Conservation (phyloP, 2,797 vertebrate species). For the Onychomys torridus region DNA sequence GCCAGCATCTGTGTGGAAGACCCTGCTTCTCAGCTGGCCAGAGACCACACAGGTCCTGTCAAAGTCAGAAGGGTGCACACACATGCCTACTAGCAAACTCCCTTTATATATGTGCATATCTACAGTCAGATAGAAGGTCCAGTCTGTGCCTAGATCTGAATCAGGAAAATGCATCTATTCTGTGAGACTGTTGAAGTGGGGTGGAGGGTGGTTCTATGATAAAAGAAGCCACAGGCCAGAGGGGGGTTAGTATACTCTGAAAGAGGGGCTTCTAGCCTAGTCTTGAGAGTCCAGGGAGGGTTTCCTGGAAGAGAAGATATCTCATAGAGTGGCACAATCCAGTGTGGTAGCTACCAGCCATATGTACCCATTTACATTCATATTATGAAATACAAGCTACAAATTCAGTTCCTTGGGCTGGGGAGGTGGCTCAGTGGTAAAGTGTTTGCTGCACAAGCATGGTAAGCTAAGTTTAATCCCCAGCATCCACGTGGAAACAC, state of each 20-base stretch:
- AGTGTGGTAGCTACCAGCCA: neutral
- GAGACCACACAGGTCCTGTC: neutral
- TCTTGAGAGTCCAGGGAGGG: neutral
- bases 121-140: neutral
- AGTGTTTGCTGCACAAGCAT: neutral
- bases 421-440: neutral
- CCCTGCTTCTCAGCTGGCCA: neutral
- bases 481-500: neutral
- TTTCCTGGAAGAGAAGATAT: conserved; percentile 3
- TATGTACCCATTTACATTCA: neutral
- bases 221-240: neutral
- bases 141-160: neutral
- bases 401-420: neutral
- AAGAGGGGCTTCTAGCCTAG: neutral
- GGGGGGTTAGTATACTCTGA: neutral
- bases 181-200: neutral
- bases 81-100: neutral
- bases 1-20: conserved; percentile 38
- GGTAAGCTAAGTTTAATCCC: neutral
- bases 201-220: neutral
- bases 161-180: neutral
- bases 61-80: neutral
- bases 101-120: accelerated
- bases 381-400: conserved; percentile 6
- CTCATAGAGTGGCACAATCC: neutral